These are phyloP conservation scores for Pachyrhynchus sulphureomaculatus DNA, from an alignment of 1,140 invertebrate species.

Conservation along the genomic window DNA sequence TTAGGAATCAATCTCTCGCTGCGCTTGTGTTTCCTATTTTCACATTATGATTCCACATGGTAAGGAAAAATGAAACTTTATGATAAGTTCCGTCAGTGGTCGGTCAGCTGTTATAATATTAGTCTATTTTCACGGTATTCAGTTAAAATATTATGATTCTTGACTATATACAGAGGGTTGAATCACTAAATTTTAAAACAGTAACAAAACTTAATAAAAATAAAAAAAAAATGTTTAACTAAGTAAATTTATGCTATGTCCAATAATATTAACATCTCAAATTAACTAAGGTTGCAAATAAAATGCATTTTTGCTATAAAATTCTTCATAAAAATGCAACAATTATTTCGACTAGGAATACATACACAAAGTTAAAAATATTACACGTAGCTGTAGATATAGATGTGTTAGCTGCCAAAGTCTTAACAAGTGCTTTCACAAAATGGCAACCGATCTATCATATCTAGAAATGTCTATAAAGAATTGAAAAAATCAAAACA, in stretches of 20 bases:
- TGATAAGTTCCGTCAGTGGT: no score
- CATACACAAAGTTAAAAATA: constrained; percentile 1
- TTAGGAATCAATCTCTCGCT: no score
- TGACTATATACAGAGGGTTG: neutral
- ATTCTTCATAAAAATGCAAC: constrained; percentile 11
- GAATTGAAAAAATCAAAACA: neutral
- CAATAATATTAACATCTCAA: constrained; percentile 19
- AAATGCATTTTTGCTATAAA: constrained; percentile 17
- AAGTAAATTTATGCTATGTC: constrained; percentile 13
- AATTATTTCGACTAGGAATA: constrained; percentile 6
- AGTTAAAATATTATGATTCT: no score
- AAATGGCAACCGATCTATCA: neutral
- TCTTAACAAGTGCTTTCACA: neutral
- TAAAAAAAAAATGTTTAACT: neutral
- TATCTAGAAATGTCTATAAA: constrained; percentile 4
- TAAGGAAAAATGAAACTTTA: no score
- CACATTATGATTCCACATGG: no score
- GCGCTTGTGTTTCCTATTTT: no score
- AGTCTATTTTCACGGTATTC: no score
- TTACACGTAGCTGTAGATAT: neutral
- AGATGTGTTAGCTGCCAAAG: neutral
- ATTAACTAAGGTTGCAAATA: constrained; percentile 4
- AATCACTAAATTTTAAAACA: constrained; percentile 3
- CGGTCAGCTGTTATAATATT: no score
- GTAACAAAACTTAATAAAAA: constrained; percentile 14